Base-by-base conservation (phyloP, 2,797 vertebrate species). In the Oceanodroma leucorhoa region DNA sequence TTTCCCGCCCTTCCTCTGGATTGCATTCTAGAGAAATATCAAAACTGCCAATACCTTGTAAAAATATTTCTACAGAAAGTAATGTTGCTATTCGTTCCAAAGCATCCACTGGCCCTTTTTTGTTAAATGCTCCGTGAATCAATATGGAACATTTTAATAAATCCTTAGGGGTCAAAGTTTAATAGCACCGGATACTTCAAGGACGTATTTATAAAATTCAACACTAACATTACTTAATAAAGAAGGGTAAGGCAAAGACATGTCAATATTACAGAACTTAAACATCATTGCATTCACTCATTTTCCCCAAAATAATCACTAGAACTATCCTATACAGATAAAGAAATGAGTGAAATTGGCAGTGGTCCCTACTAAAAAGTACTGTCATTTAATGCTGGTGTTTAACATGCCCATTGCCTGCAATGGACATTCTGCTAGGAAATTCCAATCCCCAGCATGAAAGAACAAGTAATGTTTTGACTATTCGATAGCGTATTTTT, bases 321-420 rank as follows among this genome's bases (percentile, higher is more conserved):
- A 90, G 62, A 73, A 84, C 65, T 77, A 91, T 83, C 85, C 86
- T 94, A 77, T 51, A 94, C 71, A 90, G 61, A 81, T 54, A 67
- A 92, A 89, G 71, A 78, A 66, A 93, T 77, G 20, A 94, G 41
- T 78, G 75, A 91, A 93, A 96, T 8, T 90, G 88, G 43, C 70
- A 96, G 95, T 38, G 88, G 94, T 87, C 95, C 94, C 79, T 94
- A 87, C 24, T 60, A 83, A 92, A 87, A 89, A 72, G 40, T 83
- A 92, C 55, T 89, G 67, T 92, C 48, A 88, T 51, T 83, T 67
- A 91, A 93, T 97, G 97, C 97, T 98, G 97, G 98, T 98, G 97
- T 95, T 95, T 87, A 95, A 76, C 29, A 5, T 29, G 94, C 45
- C 97, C 96, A 95, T 87, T 97, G 97, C 97, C 97, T 92, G 97